Evolutionary conservation across 2,888 invertebrate genomes (phyloP).

Genomic region (Thymelicus sylvestris): DNA sequence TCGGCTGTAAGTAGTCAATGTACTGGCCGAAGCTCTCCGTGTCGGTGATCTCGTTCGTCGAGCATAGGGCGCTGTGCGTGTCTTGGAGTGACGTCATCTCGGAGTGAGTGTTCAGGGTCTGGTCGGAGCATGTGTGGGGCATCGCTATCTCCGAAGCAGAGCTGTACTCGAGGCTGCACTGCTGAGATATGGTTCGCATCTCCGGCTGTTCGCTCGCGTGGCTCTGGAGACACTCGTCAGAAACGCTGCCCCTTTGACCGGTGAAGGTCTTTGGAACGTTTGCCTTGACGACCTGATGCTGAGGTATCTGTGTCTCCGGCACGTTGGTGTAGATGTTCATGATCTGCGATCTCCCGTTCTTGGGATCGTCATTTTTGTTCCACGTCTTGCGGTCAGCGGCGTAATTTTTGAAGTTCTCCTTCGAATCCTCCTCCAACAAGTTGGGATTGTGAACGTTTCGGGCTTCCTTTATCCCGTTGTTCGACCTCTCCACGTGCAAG

Average conservation of each 20-base stretch:
- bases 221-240: slow-evolving; percentile 76
- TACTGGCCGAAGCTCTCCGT: slow-evolving; percentile 82
- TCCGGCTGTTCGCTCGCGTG: slow-evolving; percentile 73
- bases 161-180: slow-evolving; percentile 89
- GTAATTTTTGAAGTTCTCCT: slow-evolving; percentile 80
- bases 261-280: slow-evolving; percentile 63
- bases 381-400: slow-evolving; percentile 70
- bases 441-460: slow-evolving; percentile 86
- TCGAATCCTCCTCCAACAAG: slow-evolving; percentile 86
- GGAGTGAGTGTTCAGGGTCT: slow-evolving; percentile 78
- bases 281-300: slow-evolving; percentile 82
- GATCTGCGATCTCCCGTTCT: slow-evolving; percentile 66
- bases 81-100: slow-evolving; percentile 79
- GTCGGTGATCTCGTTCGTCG: slow-evolving; percentile 80
- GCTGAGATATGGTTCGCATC: slow-evolving; percentile 88
- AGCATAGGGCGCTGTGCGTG: slow-evolving; percentile 78
- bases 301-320: slow-evolving; percentile 85
- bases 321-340: slow-evolving; percentile 88
- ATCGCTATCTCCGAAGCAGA: slow-evolving; percentile 84
- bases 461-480: slow-evolving; percentile 83
- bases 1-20: slow-evolving; percentile 75
- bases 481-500: slow-evolving; percentile 87
- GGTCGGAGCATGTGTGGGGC: slow-evolving; percentile 81
- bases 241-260: slow-evolving; percentile 71
- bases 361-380: slow-evolving; percentile 69